Conservation (phyloP, 2,113 vertebrate genomes). For the Butastur rufipennis region DNA sequence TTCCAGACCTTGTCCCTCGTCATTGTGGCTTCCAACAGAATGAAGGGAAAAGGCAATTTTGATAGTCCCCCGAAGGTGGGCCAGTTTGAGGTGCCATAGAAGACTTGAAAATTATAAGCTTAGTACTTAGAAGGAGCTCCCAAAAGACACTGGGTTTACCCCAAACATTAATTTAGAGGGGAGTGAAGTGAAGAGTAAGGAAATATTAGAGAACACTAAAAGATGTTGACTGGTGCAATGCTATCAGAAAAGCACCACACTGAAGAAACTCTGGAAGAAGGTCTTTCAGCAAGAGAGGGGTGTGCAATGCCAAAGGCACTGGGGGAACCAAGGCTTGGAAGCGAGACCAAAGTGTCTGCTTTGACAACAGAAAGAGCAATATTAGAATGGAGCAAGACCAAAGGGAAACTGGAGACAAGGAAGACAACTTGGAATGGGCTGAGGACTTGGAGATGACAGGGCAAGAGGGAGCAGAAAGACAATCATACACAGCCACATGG, state of each 20-base stretch:
- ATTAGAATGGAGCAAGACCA: not conserved
- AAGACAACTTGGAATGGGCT: not conserved
- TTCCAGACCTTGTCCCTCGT: not conserved
- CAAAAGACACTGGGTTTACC: not conserved
- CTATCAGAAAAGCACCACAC: not conserved
- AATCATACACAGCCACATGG: not conserved
- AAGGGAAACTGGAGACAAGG: not conserved
- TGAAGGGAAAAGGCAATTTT: not conserved
- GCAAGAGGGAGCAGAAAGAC: not conserved
- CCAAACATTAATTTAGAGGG: not conserved
- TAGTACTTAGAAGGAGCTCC: not conserved
- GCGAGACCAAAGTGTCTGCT: not conserved
- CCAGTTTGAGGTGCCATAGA: not conserved
- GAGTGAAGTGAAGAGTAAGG: not conserved
- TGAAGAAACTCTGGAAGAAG: not conserved
- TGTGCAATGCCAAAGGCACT: not conserved
- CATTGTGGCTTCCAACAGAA: not conserved
- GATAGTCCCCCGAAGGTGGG: not conserved
- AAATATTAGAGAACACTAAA: not conserved
- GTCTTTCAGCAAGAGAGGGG: not conserved
- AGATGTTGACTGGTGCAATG: not conserved
- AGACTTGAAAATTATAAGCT: not conserved
- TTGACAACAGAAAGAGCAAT: not conserved
- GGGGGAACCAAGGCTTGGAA: not conserved
- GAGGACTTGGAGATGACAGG: not conserved